Evolutionary conservation across 2,113 vertebrate genomes (phyloP).

Genomic region (Ictidomys tridecemlineatus): DNA sequence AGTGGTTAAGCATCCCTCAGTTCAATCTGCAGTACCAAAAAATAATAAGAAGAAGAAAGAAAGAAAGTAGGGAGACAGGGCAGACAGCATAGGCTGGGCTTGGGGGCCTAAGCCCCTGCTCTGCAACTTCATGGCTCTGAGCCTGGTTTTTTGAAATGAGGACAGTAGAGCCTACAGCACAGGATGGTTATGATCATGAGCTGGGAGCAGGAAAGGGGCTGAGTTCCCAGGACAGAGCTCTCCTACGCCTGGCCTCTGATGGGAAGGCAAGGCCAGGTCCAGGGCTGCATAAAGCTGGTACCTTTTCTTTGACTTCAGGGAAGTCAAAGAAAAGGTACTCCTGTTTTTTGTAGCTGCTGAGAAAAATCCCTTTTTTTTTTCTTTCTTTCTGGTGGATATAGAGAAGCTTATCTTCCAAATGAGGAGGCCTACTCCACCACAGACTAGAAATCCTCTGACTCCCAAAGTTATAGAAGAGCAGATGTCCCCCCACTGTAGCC

Average conservation of each 20-base stretch:
- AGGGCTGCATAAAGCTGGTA: conserved; percentile 22
- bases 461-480: background rate
- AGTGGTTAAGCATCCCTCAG: too few species aligned
- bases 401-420: background rate
- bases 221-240: background rate
- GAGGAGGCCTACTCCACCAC: background rate
- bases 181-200: background rate
- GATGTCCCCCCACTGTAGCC: background rate
- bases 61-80: background rate
- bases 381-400: conserved; percentile 32
- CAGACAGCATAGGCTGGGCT: background rate
- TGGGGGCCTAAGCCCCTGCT: background rate
- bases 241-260: background rate
- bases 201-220: background rate
- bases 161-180: background rate
- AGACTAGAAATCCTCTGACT: conserved; percentile 64
- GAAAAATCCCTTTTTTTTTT: conserved; percentile 20
- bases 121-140: background rate
- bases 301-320: too few species aligned
- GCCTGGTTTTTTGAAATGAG: background rate
- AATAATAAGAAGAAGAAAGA: too few species aligned
- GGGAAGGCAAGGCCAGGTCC: background rate
- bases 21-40: too few species aligned
- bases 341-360: conserved; percentile 49
- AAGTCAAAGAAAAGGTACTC: conserved; percentile 34